A percentile compares a stretch with the other conserved stretches of the same genome.
Conservation (phyloP, 2,888 invertebrate genomes). For the Melikaiella ostensackeni region DNA sequence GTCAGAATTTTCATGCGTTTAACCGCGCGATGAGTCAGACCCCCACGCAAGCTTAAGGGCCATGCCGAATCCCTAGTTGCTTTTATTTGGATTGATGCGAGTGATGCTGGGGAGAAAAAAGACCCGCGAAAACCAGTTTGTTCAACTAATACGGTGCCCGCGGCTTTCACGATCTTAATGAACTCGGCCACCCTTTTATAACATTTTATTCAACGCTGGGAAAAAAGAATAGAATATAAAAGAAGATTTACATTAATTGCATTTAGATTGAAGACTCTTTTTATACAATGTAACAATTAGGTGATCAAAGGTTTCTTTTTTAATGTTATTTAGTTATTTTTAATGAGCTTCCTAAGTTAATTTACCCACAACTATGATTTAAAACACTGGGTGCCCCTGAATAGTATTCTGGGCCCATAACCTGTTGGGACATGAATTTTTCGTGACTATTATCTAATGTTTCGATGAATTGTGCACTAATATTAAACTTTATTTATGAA, state of each 20-base stretch:
- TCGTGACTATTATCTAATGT: no score
- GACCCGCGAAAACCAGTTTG: slow-evolving; percentile 50
- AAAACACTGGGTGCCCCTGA: no score
- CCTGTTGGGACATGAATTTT: no score
- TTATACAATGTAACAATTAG: no score
- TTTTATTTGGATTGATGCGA: slow-evolving; percentile 52
- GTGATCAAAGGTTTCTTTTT: no score
- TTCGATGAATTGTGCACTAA: no score
- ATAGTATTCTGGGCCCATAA: no score
- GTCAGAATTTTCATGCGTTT: slow-evolving; percentile 45
- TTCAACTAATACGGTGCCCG: slow-evolving; percentile 44
- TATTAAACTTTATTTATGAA: no score
- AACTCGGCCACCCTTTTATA: slow-evolving; percentile 41
- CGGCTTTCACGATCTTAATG: slow-evolving; percentile 50
- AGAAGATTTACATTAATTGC: background rate
- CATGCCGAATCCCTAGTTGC: slow-evolving; percentile 41
- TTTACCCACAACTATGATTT: no score
- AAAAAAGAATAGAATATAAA: background rate
- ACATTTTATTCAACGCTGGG: slow-evolving; percentile 16
- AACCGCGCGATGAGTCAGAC: slow-evolving; percentile 49
- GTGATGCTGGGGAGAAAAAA: slow-evolving; percentile 45
- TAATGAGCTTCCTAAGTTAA: no score
- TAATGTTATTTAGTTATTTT: no score
- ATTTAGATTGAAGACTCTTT: no score
- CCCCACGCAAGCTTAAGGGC: slow-evolving; percentile 40